phyloP scores from a whole-genome alignment of 2,113 vertebrate species.

The Sinocyclocheilus grahami region DNA sequence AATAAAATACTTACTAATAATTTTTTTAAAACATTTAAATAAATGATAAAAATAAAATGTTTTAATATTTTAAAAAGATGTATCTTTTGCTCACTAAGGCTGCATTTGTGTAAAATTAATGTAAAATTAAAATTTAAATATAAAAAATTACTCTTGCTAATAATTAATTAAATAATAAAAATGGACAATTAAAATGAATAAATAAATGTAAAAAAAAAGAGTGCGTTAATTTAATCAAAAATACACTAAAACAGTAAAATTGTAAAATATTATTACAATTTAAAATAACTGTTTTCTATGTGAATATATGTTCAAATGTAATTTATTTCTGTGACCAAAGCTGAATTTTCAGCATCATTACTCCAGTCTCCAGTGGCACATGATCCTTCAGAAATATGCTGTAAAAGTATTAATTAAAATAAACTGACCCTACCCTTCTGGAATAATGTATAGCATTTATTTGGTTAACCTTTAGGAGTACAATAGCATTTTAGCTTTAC shows the following conservation, averaged over 20 bases:
- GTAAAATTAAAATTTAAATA: neutral
- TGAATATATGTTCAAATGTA: neutral
- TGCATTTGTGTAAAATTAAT: too few species aligned
- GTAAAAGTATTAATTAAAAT: neutral
- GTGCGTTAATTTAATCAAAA: neutral
- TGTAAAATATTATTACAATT: neutral
- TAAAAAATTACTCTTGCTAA: neutral
- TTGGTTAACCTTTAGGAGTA: too few species aligned
- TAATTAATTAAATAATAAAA: constrained; percentile 1
- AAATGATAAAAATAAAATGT: too few species aligned
- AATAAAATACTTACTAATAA: neutral
- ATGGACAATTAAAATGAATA: neutral
- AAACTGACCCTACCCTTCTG: too few species aligned
- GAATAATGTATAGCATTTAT: too few species aligned
- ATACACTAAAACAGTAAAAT: neutral
- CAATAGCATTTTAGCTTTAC: neutral
- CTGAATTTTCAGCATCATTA: neutral
- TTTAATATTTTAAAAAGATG: too few species aligned
- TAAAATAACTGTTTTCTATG: neutral
- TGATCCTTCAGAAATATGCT: neutral
- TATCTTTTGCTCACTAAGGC: too few species aligned
- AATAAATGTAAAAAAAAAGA: neutral
- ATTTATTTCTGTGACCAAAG: neutral
- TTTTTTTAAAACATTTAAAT: too few species aligned
- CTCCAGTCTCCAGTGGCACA: neutral